Conservation (phyloP, 2,888 invertebrate species). For the Drosophila rubida region DNA sequence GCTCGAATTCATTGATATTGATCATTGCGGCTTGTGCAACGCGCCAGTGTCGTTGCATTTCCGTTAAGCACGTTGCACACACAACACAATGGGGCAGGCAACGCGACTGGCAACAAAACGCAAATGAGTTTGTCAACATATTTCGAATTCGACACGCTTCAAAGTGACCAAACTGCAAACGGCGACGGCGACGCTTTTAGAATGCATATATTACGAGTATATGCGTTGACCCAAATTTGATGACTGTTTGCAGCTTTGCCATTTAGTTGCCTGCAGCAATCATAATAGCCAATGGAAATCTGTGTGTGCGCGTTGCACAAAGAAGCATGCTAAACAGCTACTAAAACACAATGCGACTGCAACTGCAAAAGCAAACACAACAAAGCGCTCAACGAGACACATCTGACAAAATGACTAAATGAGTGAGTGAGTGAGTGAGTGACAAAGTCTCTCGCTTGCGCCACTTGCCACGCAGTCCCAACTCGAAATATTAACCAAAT, state of each 20-base stretch:
- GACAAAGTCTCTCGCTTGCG: constrained; percentile 14
- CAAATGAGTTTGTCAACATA: constrained; percentile 67
- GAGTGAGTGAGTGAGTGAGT: constrained; percentile 9
- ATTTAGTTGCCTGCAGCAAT: constrained; percentile 60
- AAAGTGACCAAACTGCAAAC: constrained; percentile 53
- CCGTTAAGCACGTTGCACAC: constrained; percentile 63
- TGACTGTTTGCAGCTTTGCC: constrained; percentile 66
- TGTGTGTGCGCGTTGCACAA: constrained; percentile 63
- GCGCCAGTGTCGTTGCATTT: constrained; percentile 49
- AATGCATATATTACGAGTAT: constrained; percentile 79
- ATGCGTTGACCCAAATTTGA: constrained; percentile 81
- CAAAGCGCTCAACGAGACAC: constrained; percentile 43
- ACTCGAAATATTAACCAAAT: too few species aligned
- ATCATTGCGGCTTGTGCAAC: constrained; percentile 41
- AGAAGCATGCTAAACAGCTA: constrained; percentile 79
- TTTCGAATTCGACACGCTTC: constrained; percentile 65
- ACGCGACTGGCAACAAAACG: constrained; percentile 41
- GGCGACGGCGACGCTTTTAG: constrained; percentile 53
- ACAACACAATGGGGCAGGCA: constrained; percentile 55
- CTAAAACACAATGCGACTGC: constrained; percentile 72
- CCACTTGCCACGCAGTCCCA: background rate
- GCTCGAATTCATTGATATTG: too few species aligned
- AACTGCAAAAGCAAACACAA: constrained; percentile 51
- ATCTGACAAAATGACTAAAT: constrained; percentile 24
- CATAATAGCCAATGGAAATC: constrained; percentile 51